Evolutionary conservation across 2,113 vertebrate species (phyloP).

Genomic region (Lamprotornis superbus): DNA sequence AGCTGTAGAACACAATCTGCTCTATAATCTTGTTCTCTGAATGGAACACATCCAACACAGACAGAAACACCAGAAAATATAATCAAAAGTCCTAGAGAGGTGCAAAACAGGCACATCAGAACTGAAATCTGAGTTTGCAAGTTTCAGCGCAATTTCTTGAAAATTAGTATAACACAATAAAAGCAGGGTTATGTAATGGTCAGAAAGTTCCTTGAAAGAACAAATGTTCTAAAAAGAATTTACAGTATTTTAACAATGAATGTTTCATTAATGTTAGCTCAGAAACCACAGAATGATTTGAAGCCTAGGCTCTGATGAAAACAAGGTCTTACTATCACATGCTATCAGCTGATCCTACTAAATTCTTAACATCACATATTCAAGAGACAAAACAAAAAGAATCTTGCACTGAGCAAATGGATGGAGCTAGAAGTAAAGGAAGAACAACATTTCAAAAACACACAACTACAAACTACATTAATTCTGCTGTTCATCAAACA

Average conservation of each 20-base stretch:
- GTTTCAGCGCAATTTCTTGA: not conserved
- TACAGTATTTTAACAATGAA: not conserved
- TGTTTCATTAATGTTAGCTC: not conserved
- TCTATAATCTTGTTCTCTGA: not conserved
- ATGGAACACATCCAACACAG: not conserved
- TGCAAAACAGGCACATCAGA: not conserved
- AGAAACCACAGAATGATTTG: not conserved
- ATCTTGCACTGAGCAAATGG: not conserved
- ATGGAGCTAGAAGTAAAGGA: not conserved
- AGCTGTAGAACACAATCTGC: constrained; percentile 1
- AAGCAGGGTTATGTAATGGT: not conserved
- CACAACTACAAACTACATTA: not conserved
- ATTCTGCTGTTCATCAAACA: not conserved
- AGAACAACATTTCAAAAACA: not conserved
- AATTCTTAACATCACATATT: not conserved
- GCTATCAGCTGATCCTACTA: not conserved
- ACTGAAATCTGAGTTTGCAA: not conserved
- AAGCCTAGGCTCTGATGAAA: not conserved
- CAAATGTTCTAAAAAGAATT: not conserved
- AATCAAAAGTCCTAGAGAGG: not conserved
- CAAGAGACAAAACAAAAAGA: not conserved
- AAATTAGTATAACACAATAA: not conserved
- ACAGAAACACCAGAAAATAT: not conserved
- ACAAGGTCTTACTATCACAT: not conserved
- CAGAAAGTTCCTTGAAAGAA: not conserved